Evolutionary conservation across 1,140 invertebrate genomes (phyloP), one percentile per base, ranked within the genome.

Genomic region (Atta cephalotes): DNA sequence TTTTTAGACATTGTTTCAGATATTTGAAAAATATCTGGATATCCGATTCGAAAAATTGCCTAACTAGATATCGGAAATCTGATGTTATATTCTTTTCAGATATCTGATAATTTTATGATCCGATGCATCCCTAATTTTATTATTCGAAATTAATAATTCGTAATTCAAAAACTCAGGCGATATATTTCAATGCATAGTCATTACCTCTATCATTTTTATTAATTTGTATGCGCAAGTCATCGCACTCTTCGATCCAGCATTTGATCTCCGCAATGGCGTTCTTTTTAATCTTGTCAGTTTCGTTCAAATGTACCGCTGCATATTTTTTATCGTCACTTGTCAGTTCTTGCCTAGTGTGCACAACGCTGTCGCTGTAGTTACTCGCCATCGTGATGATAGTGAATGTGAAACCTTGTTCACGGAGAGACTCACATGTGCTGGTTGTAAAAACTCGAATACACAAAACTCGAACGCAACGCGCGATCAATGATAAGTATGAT

Each of bases 251-350:
- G 53, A 95, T 80, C 93, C 94, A 95, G 7, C 90, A 62, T 71
- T 89, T 88, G 7, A 95, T 88, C 81, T 95, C 92, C 25, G 79
- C 68, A 31, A 95, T 90, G 60, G 92, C 92, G n/a, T 86, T 71
- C 28, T 88, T 68, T 74, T 90, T 88, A n/a, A 72, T 82, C 21
- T 88, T 89, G 14, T 93, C 93, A 58, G 90, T 86, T 68, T 95
- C 95, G 12, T 95, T 95, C 72, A 95, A 92, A 90, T 88, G 35
- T 45, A 49, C 89, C 53, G 91, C 91, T 14, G 91, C 91, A 60
- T 93, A 95, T 35, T 77, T 90, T 18, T 82, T 91, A 49, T 95
- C 89, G 49, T 92, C 90, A 45, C 51, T 74, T 2, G 28, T 56
- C 45, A 74, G 51, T 9, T 31, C 25, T 53, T 74, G 21, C 70